Evolutionary conservation across 2,113 vertebrate genomes (phyloP).

Genomic region (Thamnophis sirtalis): DNA sequence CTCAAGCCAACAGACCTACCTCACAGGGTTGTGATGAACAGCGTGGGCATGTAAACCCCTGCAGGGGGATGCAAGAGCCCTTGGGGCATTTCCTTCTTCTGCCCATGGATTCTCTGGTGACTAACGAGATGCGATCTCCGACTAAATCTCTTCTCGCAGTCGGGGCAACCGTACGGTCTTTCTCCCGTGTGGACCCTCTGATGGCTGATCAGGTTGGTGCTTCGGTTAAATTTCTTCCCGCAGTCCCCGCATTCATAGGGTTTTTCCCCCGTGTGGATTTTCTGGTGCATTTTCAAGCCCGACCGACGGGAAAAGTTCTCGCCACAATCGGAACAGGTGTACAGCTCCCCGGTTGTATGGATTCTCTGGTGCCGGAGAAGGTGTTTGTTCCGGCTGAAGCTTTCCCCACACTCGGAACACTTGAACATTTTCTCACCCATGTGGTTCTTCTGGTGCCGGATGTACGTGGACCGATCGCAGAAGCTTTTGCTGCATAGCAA

Average conservation of each 20-base stretch:
- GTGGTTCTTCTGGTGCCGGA: conserved; percentile 18
- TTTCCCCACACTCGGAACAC: background rate
- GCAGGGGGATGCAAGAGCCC: background rate
- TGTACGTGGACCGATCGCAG: conserved; percentile 13
- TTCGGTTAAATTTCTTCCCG: conserved; percentile 61
- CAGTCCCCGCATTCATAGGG: conserved; percentile 63
- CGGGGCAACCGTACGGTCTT: conserved; percentile 53
- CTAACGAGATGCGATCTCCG: conserved; percentile 7
- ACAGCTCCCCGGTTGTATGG: background rate
- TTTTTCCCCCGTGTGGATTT: conserved; percentile 71
- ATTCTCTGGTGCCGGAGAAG: conserved; percentile 1
- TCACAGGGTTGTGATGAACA: conserved; percentile 5
- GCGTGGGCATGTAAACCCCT: background rate
- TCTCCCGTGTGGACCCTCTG: conserved; percentile 63
- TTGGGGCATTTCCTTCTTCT: background rate
- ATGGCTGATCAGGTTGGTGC: conserved; percentile 63
- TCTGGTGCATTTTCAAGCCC: conserved; percentile 37
- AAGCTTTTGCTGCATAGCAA: conserved; percentile 18
- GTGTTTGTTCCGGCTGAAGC: conserved; percentile 24
- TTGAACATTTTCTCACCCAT: conserved; percentile 6
- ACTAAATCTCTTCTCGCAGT: conserved; percentile 57
- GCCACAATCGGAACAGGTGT: background rate
- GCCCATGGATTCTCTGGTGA: conserved; percentile 9
- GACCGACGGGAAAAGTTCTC: conserved; percentile 14
- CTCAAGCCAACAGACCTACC: background rate